These are phyloP conservation scores for Atherinomorus stipes DNA, from an alignment of 2,113 vertebrate genomes.

Conservation along the genomic window DNA sequence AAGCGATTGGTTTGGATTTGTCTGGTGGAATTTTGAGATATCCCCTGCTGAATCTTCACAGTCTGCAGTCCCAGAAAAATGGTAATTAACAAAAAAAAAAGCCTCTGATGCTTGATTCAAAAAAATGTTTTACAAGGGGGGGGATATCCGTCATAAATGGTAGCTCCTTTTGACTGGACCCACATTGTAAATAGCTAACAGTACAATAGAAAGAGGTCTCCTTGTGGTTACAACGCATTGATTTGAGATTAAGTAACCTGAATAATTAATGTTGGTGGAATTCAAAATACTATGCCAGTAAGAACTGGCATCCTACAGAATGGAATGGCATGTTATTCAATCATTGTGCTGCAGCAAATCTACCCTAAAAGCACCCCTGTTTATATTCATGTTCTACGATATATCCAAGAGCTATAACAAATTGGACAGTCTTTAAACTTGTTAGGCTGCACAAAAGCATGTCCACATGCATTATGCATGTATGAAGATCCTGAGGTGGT, in stretches of 20 bases:
- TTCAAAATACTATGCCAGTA: not conserved
- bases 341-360: constrained; percentile 3
- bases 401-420: constrained; percentile 14
- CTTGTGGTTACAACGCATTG: not conserved
- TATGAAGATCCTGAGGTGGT: constrained; percentile 31
- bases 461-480: constrained; percentile 44
- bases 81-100: not conserved
- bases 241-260: not conserved
- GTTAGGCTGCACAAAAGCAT: constrained; percentile 16
- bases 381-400: constrained; percentile 12
- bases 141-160: too few species aligned
- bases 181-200: not conserved
- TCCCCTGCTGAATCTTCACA: not conserved
- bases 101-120: not conserved
- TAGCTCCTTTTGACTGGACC: not conserved
- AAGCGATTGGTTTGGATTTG: not conserved
- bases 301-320: not conserved
- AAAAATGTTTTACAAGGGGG: too few species aligned
- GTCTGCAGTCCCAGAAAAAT: not conserved
- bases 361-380: constrained; percentile 7
- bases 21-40: constrained; percentile 1
- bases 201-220: not conserved
- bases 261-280: not conserved
- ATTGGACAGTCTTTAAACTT: constrained; percentile 3
- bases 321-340: not conserved